Evolutionary conservation across 2,113 vertebrate species (phyloP).

Genomic region (Callocephalon fimbriatum): DNA sequence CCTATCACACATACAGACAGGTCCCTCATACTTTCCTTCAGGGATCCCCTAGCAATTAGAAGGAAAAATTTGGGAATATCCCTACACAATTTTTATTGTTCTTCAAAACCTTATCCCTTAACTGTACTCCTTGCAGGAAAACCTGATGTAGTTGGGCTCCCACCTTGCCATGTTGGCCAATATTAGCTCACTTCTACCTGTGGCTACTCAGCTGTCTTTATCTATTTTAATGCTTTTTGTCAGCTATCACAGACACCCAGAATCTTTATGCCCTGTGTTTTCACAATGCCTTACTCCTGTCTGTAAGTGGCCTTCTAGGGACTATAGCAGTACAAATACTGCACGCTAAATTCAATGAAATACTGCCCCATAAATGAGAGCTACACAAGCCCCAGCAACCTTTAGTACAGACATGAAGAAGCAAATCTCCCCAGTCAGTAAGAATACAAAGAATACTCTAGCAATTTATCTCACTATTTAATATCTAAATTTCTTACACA

Average conservation of each 20-base stretch:
- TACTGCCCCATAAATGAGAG: neutral
- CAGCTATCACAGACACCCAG: neutral
- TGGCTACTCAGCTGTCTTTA: neutral
- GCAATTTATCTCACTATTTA: conserved; percentile 72
- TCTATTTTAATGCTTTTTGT: neutral
- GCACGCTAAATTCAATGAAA: neutral
- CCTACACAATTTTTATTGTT: neutral
- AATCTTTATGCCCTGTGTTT: neutral
- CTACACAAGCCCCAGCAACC: neutral
- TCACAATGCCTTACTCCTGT: neutral
- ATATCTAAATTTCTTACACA: conserved; percentile 71
- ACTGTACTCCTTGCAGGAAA: neutral
- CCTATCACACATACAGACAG: neutral
- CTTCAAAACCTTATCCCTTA: neutral
- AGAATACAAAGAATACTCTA: conserved; percentile 69
- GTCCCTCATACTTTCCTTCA: neutral
- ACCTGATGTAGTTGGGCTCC: neutral
- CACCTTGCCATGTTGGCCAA: neutral
- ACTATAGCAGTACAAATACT: neutral
- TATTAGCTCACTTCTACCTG: neutral
- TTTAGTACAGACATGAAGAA: neutral
- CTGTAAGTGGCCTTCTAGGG: neutral
- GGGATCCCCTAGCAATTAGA: neutral
- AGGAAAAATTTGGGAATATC: neutral
- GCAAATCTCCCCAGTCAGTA: conserved; percentile 33